Base-by-base conservation (phyloP, 1,140 invertebrate species). In the Arctopsyche grandis region DNA sequence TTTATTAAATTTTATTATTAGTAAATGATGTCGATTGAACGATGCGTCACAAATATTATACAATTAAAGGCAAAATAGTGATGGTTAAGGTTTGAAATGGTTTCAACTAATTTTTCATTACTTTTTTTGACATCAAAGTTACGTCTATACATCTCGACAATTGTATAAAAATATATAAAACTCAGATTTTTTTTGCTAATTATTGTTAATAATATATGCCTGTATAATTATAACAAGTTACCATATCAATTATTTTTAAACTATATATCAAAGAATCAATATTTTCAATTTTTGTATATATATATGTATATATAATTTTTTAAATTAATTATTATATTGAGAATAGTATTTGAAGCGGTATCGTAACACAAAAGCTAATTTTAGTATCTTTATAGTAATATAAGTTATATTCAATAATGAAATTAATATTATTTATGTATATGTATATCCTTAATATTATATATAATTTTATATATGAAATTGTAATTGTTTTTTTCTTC, bases 141-240 rank as follows among this genome's bases (percentile, higher is more conserved):
- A 80, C 69, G 71, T 78, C 69, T 80, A 80, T 77, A 80, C 70
- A 80, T 66, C 66, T 81, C 60, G 71, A 81, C 74, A 77, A 81
- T 69, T 19, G 80, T 81, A 81, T 78, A 81, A 81, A 81, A 81
- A 81, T 81, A 81, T 80, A 80, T 80, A 21, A 48, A 80, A 80
- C 76, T 75, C 26, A 78, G 70, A 73, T 60, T 80, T 80, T 38
- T 38, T 80, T 78, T 56, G 52, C 52, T 74, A 80, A 52, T 80
- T 80, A 80, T 80, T 80, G 79, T 80, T 74, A 77, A 63, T 60
- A 60, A 60, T 60, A 66, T 76, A 69, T 77, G 56, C 75, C 24
- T 71, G 70, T 73, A 73, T 73, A 38, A 38, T n/a, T 38, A 73
- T 73, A 73, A 73, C 44, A 71, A 58, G 69, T 73, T 73, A 78